Evolutionary conservation across 2,113 vertebrate species (phyloP).

Genomic region (Procapra przewalskii): DNA sequence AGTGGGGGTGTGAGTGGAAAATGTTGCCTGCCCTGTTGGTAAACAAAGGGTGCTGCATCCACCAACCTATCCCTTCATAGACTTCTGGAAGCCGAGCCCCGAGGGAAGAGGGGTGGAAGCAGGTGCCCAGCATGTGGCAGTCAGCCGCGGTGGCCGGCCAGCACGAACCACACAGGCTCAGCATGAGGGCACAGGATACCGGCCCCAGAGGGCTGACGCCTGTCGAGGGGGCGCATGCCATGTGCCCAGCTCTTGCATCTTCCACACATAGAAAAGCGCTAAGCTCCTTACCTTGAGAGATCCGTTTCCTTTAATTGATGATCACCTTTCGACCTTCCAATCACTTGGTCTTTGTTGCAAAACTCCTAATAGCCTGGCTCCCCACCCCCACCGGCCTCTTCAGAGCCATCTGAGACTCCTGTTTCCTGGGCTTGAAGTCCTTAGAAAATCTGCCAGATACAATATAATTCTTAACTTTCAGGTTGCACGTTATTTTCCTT

Average conservation of each 20-base stretch:
- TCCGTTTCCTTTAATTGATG: neutral
- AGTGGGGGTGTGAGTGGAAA: rapidly evolving
- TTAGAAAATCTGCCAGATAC: neutral
- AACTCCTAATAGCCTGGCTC: neutral
- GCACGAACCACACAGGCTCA: rapidly evolving
- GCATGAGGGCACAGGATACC: rapidly evolving
- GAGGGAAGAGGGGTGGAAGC: neutral
- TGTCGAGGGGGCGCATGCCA: rapidly evolving
- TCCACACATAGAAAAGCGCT: neutral
- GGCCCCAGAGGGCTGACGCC: neutral
- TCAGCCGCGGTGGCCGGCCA: rapidly evolving
- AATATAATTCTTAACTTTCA: neutral
- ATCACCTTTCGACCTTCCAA: neutral
- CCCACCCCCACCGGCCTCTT: neutral
- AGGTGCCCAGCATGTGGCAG: neutral
- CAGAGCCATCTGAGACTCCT: neutral
- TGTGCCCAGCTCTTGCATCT: neutral
- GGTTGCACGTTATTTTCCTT: neutral
- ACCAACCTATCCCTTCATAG: neutral
- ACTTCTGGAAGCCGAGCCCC: neutral
- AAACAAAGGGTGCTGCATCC: neutral
- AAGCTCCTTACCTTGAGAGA: neutral
- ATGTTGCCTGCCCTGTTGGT: neutral
- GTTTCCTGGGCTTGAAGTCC: neutral
- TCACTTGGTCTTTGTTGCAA: neutral